A percentile compares a stretch with the other conserved stretches of the same genome.
Evolutionary conservation across 2,113 vertebrate genomes (phyloP).

Genomic region (Sylvilagus bachmani): DNA sequence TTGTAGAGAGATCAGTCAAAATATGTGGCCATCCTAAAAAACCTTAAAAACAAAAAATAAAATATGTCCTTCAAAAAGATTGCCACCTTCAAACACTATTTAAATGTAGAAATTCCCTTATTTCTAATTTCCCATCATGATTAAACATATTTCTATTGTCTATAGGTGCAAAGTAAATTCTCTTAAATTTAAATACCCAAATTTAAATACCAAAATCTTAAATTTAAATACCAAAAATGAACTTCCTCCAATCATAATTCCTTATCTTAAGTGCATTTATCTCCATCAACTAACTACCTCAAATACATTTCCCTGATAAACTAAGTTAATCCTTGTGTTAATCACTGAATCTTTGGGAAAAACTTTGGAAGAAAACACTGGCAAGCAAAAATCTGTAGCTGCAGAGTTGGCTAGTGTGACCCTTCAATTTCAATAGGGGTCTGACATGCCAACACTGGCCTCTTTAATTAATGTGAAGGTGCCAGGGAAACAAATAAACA

Average conservation of each 20-base stretch:
- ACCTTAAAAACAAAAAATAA: neutral
- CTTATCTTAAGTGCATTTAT: neutral
- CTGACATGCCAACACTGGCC: neutral
- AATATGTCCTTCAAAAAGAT: neutral
- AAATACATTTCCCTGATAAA: neutral
- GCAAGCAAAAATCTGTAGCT: neutral
- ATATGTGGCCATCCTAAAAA: neutral
- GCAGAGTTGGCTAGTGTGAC: neutral
- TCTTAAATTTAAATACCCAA: neutral
- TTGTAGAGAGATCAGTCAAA: neutral
- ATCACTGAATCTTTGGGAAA: neutral
- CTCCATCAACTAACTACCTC: neutral
- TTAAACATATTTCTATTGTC: neutral
- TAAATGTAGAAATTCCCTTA: neutral
- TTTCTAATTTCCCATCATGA: neutral
- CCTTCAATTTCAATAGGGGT: neutral
- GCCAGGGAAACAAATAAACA: constrained; percentile 54
- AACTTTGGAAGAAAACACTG: neutral
- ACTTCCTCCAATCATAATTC: neutral
- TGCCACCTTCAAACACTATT: neutral
- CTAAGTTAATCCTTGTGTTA: neutral
- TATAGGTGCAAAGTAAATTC: neutral
- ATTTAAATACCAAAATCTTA: neutral
- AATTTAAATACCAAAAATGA: neutral
- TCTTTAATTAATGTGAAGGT: constrained; percentile 59